These are phyloP conservation scores for Nasonia longicornis DNA, from an alignment of 1,140 invertebrate genomes.

Conservation along the genomic window DNA sequence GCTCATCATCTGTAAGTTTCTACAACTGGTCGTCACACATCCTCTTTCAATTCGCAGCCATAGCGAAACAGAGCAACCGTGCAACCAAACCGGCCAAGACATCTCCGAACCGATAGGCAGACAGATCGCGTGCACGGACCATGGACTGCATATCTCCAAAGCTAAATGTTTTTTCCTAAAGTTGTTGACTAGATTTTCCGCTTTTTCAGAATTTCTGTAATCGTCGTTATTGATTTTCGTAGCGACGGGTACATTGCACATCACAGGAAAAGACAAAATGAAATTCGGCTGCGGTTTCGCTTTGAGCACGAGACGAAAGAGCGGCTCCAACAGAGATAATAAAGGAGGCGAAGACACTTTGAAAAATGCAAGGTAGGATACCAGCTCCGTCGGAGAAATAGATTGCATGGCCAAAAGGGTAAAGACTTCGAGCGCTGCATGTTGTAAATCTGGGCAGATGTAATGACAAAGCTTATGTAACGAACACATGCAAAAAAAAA, in stretches of 20 bases:
- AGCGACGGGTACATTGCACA: conserved; percentile 36
- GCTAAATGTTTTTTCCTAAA: conserved; percentile 60
- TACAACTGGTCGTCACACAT: conserved; percentile 32
- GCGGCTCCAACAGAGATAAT: conserved; percentile 68
- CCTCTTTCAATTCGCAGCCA: conserved; percentile 69
- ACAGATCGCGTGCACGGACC: conserved; percentile 69
- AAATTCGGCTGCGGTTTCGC: conserved; percentile 72
- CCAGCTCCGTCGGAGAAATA: conserved; percentile 70
- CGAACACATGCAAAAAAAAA: neutral
- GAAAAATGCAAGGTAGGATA: conserved; percentile 71
- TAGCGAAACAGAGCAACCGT: conserved; percentile 73
- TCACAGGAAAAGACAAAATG: conserved; percentile 71
- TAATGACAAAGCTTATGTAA: neutral
- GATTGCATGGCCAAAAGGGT: conserved; percentile 70
- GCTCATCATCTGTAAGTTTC: conserved; percentile 47
- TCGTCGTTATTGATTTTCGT: conserved; percentile 49
- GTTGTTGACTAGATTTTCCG: conserved; percentile 60
- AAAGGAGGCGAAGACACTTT: conserved; percentile 70
- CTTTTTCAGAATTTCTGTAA: conserved; percentile 58
- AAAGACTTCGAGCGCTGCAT: conserved; percentile 73
- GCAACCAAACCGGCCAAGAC: conserved; percentile 73
- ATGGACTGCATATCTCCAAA: conserved; percentile 66
- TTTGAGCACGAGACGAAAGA: conserved; percentile 67
- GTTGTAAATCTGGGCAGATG: conserved; percentile 71
- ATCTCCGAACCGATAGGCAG: conserved; percentile 69